Evolutionary conservation across 2,888 invertebrate genomes (phyloP), one percentile per base, ranked within the genome.

Genomic region (Eupithecia exiguata): DNA sequence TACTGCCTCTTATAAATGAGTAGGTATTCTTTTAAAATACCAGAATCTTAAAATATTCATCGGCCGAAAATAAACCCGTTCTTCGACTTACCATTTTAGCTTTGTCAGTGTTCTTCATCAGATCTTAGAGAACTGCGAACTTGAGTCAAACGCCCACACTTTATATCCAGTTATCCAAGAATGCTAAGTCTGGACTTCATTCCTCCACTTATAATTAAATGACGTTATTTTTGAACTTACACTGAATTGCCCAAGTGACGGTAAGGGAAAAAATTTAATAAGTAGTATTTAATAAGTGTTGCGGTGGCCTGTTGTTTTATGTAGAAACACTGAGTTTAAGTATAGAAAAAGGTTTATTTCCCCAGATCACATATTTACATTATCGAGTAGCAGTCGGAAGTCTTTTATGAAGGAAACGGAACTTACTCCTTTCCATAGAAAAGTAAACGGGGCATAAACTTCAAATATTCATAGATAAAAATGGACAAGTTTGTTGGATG

Each of bases 171-270:
- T 92, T 91, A 86, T 80, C 87, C 86, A 88, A 92, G 91, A 92
- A 92, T 92, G 88, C 87, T 86, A 91, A 84, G 86, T 88, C 92
- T 89, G 92, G 93, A 92, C 93, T 88, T 94, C 92, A 93, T 94
- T 92, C 92, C 91, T 89, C 85, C 84, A 89, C 86, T 88, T 86
- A 89, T 58, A 58, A 72, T 49, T 61, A 87, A 88, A 90, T 90
- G 89, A 89, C 88, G 83, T 82, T 80, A 53, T 82, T 90, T 91
- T 87, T 84, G 90, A 89, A 91, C 90, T 87, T 35, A 84, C 86
- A 90, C 91, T 87, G 18, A 46, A 84, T 86, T 85, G 83, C 80
- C 77, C 79, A 83, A 30, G 61, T 30, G 16, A 83, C 16, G 35
- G 36, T 25, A 69, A 36, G 18, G 36, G 16, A 65, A 65, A 65